Base-by-base conservation (phyloP, 2,113 vertebrate species). In the Dendrocopos noguchii region DNA sequence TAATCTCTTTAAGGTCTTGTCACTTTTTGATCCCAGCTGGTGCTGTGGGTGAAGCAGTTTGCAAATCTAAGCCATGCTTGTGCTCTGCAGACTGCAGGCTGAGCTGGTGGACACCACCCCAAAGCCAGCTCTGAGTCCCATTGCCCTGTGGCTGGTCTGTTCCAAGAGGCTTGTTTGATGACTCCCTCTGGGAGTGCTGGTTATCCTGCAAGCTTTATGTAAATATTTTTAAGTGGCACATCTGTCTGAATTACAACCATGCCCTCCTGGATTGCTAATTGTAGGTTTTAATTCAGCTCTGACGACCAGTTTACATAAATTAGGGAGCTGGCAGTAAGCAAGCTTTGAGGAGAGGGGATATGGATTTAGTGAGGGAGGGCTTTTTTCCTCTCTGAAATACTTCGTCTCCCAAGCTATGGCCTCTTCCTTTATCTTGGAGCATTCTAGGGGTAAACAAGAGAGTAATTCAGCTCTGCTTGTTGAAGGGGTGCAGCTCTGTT, bases 261-360 rank as follows among this genome's bases (percentile, higher is more conserved):
- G 90, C 92, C 93, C 93, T 97, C 93, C 90, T 89, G 94, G 93
- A 90, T 95, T 94, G 96, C 92, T 97, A 97, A 97, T 97, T 97
- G 93, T 95, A 71, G 95, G 96, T 89, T 97, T 96, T 96, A 95
- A 96, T 97, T 96, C 95, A 93, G 92, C 87, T 84, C 74, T 84
- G 84, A 87, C 47, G 34, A 93, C 82, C 92, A n/a, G 92, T 95
- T 96, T 97, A 95, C 94, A 93, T 95, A 94, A 97, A 97, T 96
- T 95, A 97, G 88, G 91, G 79, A 91, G 89, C 90, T 95, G 93
- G 93, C 91, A 74, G 61, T 82, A 87, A 93, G 92, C 87, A 95
- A 93, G 89, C 85, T 84, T 88, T 82, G 67, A 91, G 90, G 77
- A 93, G 68, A 52, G 19, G 75, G 84, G 92, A 29, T 77, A 28